Evolutionary conservation across 2,797 vertebrate genomes (phyloP).

Genomic region (Peromyscus attwateri): DNA sequence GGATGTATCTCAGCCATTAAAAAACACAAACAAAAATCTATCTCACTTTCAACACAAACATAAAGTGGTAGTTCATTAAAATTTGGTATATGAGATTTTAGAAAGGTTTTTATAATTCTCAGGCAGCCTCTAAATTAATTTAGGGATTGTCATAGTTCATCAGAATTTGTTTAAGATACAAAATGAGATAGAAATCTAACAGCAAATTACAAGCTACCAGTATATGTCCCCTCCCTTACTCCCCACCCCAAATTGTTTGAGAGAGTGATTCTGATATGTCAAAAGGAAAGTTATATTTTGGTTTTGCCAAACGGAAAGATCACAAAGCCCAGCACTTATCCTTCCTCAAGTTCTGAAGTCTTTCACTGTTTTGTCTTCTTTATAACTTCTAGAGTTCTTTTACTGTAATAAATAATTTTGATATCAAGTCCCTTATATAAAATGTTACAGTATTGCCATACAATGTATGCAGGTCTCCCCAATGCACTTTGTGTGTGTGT

Average conservation of each 20-base stretch:
- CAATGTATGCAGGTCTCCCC: not conserved
- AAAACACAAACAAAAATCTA: not conserved
- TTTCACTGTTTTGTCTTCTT: not conserved
- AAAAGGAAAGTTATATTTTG: not conserved
- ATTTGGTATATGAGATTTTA: not conserved
- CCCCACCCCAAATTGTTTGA: not conserved
- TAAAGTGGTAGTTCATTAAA: not conserved
- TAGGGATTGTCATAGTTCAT: constrained; percentile 6
- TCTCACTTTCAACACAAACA: not conserved
- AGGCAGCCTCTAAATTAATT: constrained; percentile 5
- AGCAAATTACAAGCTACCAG: not conserved
- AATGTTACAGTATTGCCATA: not conserved
- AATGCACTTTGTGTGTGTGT: not conserved
- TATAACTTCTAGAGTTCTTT: not conserved
- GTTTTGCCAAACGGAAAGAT: not conserved
- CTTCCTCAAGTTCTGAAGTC: not conserved
- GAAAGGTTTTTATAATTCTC: not conserved
- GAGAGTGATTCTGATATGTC: not conserved
- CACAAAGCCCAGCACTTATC: not conserved
- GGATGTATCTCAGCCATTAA: not conserved
- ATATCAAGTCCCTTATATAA: not conserved
- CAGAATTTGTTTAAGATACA: not conserved
- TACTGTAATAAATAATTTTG: not conserved
- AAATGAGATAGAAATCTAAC: not conserved
- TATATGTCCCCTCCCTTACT: not conserved